phyloP scores from a whole-genome alignment of 2,797 vertebrate species.

The Podarcis lilfordi region DNA sequence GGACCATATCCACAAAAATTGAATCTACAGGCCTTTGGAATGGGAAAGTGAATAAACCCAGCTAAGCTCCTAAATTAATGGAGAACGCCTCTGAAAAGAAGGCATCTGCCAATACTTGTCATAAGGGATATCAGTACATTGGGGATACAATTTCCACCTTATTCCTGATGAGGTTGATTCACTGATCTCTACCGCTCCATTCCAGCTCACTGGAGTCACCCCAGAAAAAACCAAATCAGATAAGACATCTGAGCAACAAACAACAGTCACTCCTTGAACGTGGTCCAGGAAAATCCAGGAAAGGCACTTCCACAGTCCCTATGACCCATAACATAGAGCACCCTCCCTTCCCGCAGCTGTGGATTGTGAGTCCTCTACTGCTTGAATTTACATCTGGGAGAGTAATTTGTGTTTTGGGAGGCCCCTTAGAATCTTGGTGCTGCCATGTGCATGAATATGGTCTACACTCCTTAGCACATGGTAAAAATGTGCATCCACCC shows the following conservation, averaged over 20 bases:
- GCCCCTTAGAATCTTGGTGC: not conserved
- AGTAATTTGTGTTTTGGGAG: not conserved
- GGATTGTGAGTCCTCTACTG: not conserved
- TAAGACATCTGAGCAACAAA: not conserved
- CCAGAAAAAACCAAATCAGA: not conserved
- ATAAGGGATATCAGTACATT: not conserved
- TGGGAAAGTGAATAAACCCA: not conserved
- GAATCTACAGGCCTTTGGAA: not conserved
- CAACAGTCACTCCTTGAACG: not conserved
- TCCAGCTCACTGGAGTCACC: not conserved
- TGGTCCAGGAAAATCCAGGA: not conserved
- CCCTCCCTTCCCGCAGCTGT: not conserved
- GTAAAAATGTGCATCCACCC: not conserved
- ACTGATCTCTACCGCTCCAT: not conserved
- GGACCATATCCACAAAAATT: not conserved
- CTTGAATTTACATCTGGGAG: not conserved
- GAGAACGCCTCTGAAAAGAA: not conserved
- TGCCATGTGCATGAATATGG: not conserved
- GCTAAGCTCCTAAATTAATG: not conserved
- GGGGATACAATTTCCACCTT: not conserved
- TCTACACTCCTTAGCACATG: not conserved
- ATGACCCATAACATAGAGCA: not conserved
- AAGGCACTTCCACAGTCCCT: not conserved
- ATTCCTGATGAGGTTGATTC: not conserved
- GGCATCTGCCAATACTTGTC: not conserved